phyloP scores from a whole-genome alignment of 1,140 invertebrate species.

The Notospermus geniculatus region DNA sequence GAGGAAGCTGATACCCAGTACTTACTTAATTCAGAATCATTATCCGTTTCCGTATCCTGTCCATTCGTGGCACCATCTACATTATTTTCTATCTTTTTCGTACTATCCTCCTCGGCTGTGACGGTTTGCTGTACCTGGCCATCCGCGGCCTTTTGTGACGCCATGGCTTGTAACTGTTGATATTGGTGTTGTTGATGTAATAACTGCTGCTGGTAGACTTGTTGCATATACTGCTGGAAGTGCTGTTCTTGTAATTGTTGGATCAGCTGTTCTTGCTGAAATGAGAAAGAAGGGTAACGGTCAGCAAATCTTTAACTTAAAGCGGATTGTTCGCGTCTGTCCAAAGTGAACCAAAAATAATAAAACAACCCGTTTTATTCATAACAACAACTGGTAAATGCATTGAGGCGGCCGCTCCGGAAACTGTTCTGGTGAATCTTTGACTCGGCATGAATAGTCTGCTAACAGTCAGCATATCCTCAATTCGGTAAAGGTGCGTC shows the following conservation, averaged over 20 bases:
- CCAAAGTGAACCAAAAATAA: no score
- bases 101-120: conserved; percentile 1
- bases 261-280: conserved; percentile 85
- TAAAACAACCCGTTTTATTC: no score
- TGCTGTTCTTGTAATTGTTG: conserved; percentile 94
- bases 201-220: conserved; percentile 64
- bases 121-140: background rate
- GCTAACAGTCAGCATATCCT: no score
- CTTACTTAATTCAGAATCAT: no score
- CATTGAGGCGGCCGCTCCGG: no score
- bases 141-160: conserved; percentile 5
- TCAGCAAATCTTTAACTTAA: no score
- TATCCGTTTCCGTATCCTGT: conserved; percentile 3
- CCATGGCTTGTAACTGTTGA: conserved; percentile 38
- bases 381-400: no score
- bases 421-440: no score
- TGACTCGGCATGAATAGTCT: no score
- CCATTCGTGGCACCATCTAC: background rate
- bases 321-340: no score
- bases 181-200: conserved; percentile 52
- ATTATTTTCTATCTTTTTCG: background rate
- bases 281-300: conserved; percentile 18
- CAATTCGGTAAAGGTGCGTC: no score
- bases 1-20: no score
- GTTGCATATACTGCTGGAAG: conserved; percentile 97